Evolutionary conservation across 2,113 vertebrate genomes (phyloP), one percentile per base, ranked within the genome.

Genomic region (Glaucidium brasilianum): DNA sequence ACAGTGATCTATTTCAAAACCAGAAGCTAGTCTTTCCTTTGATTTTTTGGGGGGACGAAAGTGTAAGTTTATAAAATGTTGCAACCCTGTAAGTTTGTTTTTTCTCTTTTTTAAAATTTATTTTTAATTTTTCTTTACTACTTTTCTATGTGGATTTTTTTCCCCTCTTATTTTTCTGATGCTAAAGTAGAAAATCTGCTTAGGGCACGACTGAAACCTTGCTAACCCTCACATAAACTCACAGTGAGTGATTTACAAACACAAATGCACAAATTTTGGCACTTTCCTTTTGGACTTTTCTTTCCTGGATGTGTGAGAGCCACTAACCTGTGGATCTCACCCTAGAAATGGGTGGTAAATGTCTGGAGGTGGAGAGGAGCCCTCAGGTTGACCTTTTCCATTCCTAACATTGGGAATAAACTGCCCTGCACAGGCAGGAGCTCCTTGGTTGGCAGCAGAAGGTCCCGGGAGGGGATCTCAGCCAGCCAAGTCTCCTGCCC

Each of bases 301-400:
- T 79, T 66, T 17, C 21, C 5, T 4, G 3, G 39, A n/a, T 39
- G 32, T 0, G 1, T 0, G 0, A 21, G 35, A 50, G 30, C 18
- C 55, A 62, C 11, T 41, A 11, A 29, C 6, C 23, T 35, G 30
- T 18, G 47, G 35, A 68, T 5, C 9, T 72, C 13, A 34, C 7
- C 43, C 22, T 66, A 20, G 29, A 23, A 59, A 79, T 25, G n/a
- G 22, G 41, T 45, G 32, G 32, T 35, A 72, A 64, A 72, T 15
- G 26, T 35, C 26, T 50, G 55, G 56, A 75, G 39, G 22, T 82
- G 49, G 30, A 55, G 47, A 22, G 34, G 15, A 64, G 35, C 8
- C 41, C 32, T 45, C 34, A 22, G 43, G 16, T 20, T 29, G 58
- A 52, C 10, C 6, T 2, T 22, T 39, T 67, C 30, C n/a, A 35